These are phyloP conservation scores for Oscheius sp. DNA, from an alignment of 2,888 invertebrate species.

Conservation along the genomic window DNA sequence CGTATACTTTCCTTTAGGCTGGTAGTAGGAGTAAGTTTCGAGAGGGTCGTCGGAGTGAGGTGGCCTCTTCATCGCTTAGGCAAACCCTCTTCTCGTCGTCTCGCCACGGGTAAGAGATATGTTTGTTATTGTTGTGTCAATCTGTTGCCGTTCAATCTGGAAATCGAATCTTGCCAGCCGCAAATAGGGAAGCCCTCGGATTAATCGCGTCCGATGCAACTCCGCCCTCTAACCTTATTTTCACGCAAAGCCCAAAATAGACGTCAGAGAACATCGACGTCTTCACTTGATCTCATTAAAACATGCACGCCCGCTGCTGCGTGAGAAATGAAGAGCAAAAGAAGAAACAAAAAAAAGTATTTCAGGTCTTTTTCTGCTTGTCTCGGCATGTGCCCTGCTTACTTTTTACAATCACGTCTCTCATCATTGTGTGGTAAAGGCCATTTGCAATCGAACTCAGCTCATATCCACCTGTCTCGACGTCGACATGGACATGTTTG, in stretches of 20 bases:
- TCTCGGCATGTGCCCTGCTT: constrained; percentile 54
- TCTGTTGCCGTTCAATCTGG: constrained; percentile 1
- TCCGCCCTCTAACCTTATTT: constrained; percentile 26
- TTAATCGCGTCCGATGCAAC: constrained; percentile 8
- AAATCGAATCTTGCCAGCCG: constrained; percentile 3
- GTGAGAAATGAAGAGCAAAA: too few species aligned
- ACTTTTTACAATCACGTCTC: constrained; percentile 66
- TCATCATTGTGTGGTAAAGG: constrained; percentile 62
- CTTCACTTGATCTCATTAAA: not conserved
- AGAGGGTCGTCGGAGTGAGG: constrained; percentile 67
- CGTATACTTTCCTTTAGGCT: constrained; percentile 47
- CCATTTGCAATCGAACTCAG: constrained; percentile 65
- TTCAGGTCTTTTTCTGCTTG: constrained; percentile 42
- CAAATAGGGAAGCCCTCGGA: not conserved
- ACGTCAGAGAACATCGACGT: constrained; percentile 4
- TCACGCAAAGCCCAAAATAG: not conserved
- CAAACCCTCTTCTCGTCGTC: constrained; percentile 43
- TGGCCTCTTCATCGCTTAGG: constrained; percentile 58
- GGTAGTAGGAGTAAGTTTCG: constrained; percentile 66
- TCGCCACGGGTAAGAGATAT: constrained; percentile 25
- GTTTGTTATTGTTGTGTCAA: constrained; percentile 4
- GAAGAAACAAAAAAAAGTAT: too few species aligned
- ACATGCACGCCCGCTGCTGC: too few species aligned
- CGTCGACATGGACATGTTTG: constrained; percentile 59
- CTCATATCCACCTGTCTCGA: constrained; percentile 60